Conservation (phyloP, 2,113 vertebrate species). For the Anolis carolinensis region DNA sequence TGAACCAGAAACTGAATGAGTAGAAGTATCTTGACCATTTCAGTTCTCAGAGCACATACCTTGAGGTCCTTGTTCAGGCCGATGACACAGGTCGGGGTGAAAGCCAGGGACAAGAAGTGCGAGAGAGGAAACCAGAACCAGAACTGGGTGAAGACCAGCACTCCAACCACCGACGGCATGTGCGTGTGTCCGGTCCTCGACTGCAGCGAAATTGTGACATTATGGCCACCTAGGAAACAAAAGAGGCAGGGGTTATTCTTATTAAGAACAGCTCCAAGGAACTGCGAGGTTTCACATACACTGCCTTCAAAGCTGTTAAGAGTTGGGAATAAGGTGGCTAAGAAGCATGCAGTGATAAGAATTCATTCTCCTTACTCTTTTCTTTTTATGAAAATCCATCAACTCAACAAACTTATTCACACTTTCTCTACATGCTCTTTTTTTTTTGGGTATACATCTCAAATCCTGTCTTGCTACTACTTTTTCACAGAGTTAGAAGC, state of each 20-base stretch:
- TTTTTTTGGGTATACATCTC: neutral
- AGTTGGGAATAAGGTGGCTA: neutral
- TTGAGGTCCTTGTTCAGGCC: constrained; percentile 99
- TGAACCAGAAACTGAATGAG: too few relatives aligned
- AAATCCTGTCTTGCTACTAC: neutral
- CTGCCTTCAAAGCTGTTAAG: too few relatives aligned
- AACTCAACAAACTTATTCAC: neutral
- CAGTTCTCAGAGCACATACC: constrained; percentile 71
- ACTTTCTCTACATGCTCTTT: too few relatives aligned
- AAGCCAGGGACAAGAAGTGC: constrained; percentile 94
- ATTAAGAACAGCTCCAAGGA: too few relatives aligned
- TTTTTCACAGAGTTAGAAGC: neutral
- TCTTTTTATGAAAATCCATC: too few relatives aligned
- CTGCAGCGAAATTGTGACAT: constrained; percentile 97
- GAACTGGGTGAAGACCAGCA: constrained; percentile 98
- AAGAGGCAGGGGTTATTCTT: neutral
- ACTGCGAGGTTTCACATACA: too few relatives aligned
- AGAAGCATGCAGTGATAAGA: neutral
- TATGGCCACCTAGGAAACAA: constrained; percentile 87
- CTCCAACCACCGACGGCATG: constrained; percentile 97
- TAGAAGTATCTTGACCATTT: neutral
- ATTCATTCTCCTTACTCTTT: neutral
- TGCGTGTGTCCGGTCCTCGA: constrained; percentile 98
- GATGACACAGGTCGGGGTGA: constrained; percentile 97
- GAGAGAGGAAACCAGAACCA: constrained; percentile 99